Evolutionary conservation across 2,113 vertebrate genomes (phyloP).

Genomic region (Gymnorhina tibicen): DNA sequence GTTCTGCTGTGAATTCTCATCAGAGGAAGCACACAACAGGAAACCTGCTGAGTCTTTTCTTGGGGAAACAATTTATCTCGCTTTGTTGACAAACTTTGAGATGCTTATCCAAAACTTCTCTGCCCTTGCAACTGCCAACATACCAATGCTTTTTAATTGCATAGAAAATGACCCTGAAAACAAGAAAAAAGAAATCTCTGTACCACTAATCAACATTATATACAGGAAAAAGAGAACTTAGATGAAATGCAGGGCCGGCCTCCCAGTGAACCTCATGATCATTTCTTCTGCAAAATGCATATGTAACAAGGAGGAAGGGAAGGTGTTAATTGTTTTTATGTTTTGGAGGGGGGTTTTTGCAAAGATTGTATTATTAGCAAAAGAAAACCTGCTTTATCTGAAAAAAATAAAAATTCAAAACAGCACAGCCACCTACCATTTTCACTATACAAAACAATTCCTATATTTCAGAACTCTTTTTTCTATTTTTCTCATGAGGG

Average conservation of each 20-base stretch:
- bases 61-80: accelerated
- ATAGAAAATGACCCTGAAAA: not conserved
- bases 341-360: not conserved
- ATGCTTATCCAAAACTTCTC: not conserved
- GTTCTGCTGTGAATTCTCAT: not conserved
- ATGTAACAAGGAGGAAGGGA: not conserved
- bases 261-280: not conserved
- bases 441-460: not conserved
- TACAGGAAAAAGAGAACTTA: not conserved
- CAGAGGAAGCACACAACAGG: not conserved
- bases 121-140: not conserved
- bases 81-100: not conserved
- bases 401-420: not conserved
- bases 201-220: not conserved
- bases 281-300: not conserved
- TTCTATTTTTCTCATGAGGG: not conserved
- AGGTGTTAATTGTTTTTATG: not conserved
- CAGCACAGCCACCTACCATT: not conserved
- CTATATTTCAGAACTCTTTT: not conserved
- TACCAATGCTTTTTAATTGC: not conserved
- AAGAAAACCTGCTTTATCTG: not conserved
- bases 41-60: not conserved
- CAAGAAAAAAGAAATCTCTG: not conserved
- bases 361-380: not conserved
- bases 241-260: not conserved